Evolutionary conservation across 92 coral and sea anemone species (phyloP).

Genomic region (Actinostola sp.): DNA sequence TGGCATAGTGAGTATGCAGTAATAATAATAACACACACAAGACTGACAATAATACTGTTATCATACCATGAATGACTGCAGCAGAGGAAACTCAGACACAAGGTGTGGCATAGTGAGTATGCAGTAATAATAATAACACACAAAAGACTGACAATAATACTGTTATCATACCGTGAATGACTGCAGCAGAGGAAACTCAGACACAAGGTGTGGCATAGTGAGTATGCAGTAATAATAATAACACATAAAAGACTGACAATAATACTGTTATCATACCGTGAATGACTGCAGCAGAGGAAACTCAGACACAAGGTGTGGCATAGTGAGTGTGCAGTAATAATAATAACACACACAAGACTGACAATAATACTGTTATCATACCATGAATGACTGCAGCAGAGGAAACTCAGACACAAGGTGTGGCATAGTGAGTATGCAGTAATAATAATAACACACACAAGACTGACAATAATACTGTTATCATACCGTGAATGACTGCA

Average conservation of each 20-base stretch:
- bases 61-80: conserved; percentile 83
- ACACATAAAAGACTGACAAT: too few species aligned
- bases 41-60: not conserved
- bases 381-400: too few species aligned
- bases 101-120: conserved; percentile 94
- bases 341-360: not conserved
- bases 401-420: too few species aligned
- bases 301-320: too few species aligned
- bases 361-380: too few species aligned
- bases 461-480: not conserved
- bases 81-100: conserved; percentile 91
- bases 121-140: too few species aligned
- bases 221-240: conserved; percentile 92
- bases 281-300: too few species aligned
- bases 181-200: conserved; percentile 90
- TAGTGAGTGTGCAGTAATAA: too few species aligned
- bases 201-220: conserved; percentile 94
- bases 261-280: too few species aligned
- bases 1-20: too few species aligned
- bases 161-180: conserved; percentile 70
- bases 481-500: conserved; percentile 88
- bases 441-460: not conserved
- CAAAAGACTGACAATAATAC: too few species aligned
- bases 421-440: too few species aligned
- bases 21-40: not conserved